Percentiles rank a stretch among this genome's conserved stretches.
These are phyloP conservation scores for Littorina saxatilis DNA, from an alignment of 1,140 invertebrate genomes.

Conservation along the genomic window DNA sequence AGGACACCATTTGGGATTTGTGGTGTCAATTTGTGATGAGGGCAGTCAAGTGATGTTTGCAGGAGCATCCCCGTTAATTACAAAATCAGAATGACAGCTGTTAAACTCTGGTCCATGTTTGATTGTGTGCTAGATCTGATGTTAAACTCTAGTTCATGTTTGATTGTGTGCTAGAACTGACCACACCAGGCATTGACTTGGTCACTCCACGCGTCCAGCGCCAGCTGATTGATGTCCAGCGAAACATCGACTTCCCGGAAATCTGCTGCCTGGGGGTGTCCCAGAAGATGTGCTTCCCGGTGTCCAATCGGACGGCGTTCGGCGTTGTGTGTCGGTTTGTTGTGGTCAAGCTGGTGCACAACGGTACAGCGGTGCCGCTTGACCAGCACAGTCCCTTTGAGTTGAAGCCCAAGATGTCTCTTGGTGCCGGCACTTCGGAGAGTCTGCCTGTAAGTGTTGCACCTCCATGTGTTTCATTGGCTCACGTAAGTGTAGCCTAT, in stretches of 20 bases:
- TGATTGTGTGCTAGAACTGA: slow-evolving; percentile 19
- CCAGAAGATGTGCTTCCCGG: slow-evolving; percentile 44
- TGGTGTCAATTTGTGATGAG: too few species aligned
- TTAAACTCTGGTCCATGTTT: too few species aligned
- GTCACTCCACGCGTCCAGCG: slow-evolving; percentile 29
- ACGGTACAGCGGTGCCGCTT: slow-evolving; percentile 38
- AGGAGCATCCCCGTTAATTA: too few species aligned
- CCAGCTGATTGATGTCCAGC: slow-evolving; percentile 42
- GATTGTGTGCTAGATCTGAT: too few species aligned
- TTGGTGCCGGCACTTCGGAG: slow-evolving; percentile 56
- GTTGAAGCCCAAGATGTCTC: slow-evolving; percentile 57
- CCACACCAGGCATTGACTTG: slow-evolving; percentile 5
- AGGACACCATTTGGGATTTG: too few species aligned
- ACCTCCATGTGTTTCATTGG: too few species aligned
- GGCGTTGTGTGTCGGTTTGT: slow-evolving; percentile 56
- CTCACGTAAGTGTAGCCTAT: too few species aligned
- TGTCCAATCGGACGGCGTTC: slow-evolving; percentile 55
- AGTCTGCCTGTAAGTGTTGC: slow-evolving; percentile 54
- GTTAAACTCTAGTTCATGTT: too few species aligned
- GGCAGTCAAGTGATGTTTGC: too few species aligned
- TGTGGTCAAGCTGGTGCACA: slow-evolving; percentile 45
- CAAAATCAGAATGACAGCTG: too few species aligned
- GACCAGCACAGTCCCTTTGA: slow-evolving; percentile 55
- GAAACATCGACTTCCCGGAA: slow-evolving; percentile 45
- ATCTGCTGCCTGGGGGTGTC: slow-evolving; percentile 65